Evolutionary conservation across 2,113 vertebrate species (phyloP).

Genomic region (Ctenomys sociabilis): DNA sequence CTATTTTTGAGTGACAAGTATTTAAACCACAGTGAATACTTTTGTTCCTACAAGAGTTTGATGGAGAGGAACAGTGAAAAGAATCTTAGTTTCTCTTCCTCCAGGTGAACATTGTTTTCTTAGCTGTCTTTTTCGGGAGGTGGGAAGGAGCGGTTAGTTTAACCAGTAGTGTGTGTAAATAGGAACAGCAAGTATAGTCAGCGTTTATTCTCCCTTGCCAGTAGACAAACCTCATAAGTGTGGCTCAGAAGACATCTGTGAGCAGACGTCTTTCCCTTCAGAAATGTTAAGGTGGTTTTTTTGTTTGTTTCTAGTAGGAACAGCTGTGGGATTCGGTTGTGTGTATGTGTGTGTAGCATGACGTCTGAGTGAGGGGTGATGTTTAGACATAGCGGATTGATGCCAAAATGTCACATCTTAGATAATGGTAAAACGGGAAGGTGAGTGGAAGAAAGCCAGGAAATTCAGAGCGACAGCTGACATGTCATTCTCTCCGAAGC

Average conservation of each 20-base stretch:
- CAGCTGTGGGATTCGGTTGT: slow-evolving; percentile 56
- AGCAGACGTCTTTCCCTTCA: slow-evolving; percentile 45
- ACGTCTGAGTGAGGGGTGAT: slow-evolving; percentile 48
- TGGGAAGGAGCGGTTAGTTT: slow-evolving; percentile 66
- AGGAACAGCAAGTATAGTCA: background rate
- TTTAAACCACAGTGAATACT: slow-evolving; percentile 76
- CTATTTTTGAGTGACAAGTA: slow-evolving; percentile 68
- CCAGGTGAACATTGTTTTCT: slow-evolving; percentile 61
- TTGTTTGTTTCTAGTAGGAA: slow-evolving; percentile 53
- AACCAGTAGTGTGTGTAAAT: slow-evolving; percentile 54
- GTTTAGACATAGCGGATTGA: slow-evolving; percentile 46
- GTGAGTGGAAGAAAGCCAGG: slow-evolving; percentile 59
- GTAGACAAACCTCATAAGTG: background rate
- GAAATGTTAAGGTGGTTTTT: slow-evolving; percentile 69
- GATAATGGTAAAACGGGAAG: slow-evolving; percentile 44
- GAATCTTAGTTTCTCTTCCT: slow-evolving; percentile 80
- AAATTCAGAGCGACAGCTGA: slow-evolving; percentile 64
- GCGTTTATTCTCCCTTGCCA: background rate
- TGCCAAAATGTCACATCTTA: slow-evolving; percentile 44
- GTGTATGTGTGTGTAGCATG: slow-evolving; percentile 60
- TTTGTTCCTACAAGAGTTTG: slow-evolving; percentile 70
- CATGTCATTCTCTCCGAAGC: slow-evolving; percentile 68
- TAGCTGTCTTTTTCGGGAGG: slow-evolving; percentile 67
- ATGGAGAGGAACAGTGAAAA: slow-evolving; percentile 75
- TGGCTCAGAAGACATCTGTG: slow-evolving; percentile 38